phyloP scores from a whole-genome alignment of 2,888 invertebrate genomes.

The Copidosoma aretas region DNA sequence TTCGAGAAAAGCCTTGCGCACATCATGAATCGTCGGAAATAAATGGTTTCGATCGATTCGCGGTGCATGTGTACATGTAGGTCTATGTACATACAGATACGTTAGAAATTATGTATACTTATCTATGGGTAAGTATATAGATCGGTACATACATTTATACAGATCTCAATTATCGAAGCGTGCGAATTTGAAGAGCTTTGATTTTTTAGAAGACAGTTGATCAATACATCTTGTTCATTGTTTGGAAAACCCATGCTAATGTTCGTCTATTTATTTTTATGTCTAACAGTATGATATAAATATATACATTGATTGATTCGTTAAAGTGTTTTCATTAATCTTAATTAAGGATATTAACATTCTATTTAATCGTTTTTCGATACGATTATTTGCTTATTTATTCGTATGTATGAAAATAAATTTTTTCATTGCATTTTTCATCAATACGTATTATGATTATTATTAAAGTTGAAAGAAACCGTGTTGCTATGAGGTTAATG shows the following conservation, averaged over 20 bases:
- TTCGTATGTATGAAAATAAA: slow-evolving; percentile 15
- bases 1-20: not conserved
- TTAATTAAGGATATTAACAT: not conserved
- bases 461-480: slow-evolving; percentile 9
- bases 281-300: not conserved
- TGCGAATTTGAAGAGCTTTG: not conserved
- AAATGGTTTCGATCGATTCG: too few relatives aligned
- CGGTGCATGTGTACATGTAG: too few relatives aligned
- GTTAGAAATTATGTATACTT: too few relatives aligned
- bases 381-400: slow-evolving; percentile 7
- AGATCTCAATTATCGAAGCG: not conserved
- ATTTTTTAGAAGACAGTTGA: not conserved
- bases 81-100: too few relatives aligned
- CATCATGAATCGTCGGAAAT: too few relatives aligned
- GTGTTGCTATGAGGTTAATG: slow-evolving; percentile 1
- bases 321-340: slow-evolving; percentile 24
- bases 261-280: slow-evolving; percentile 9
- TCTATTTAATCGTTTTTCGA: not conserved
- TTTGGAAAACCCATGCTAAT: not conserved
- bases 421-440: not conserved
- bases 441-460: slow-evolving; percentile 1
- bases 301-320: slow-evolving; percentile 29
- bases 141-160: too few relatives aligned
- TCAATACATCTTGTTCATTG: not conserved
- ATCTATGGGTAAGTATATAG: too few relatives aligned